Evolutionary conservation across 2,113 vertebrate species (phyloP).

Genomic region (Lophotis ruficrista): DNA sequence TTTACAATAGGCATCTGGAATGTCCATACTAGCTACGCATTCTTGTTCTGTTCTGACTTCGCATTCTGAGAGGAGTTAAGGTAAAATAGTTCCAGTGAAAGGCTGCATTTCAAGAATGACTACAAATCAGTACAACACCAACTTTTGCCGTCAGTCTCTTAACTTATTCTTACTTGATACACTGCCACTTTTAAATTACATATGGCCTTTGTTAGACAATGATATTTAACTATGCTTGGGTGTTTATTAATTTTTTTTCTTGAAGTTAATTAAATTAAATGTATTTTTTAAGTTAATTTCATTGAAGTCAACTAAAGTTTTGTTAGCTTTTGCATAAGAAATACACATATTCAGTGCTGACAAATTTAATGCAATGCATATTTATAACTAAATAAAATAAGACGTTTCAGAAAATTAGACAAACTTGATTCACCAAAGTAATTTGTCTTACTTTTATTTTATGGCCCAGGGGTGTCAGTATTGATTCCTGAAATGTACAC

Average conservation of each 20-base stretch:
- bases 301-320: neutral
- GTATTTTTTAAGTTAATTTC: neutral
- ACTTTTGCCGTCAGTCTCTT: neutral
- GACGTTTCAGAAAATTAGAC: neutral
- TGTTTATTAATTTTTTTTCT: neutral
- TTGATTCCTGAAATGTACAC: conserved; percentile 34
- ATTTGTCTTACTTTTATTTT: neutral
- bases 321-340: neutral
- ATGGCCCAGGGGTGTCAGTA: neutral
- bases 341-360: neutral
- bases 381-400: neutral
- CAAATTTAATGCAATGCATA: neutral
- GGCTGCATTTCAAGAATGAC: neutral
- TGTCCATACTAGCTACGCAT: neutral
- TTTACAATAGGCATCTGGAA: neutral
- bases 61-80: neutral
- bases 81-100: neutral
- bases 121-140: neutral
- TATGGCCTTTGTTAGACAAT: neutral
- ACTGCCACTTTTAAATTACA: neutral
- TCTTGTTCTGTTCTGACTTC: neutral
- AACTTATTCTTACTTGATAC: neutral
- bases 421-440: neutral
- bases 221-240: neutral
- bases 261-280: neutral